Base-by-base conservation (phyloP, 2,797 vertebrate genomes). In the Nasua narica region DNA sequence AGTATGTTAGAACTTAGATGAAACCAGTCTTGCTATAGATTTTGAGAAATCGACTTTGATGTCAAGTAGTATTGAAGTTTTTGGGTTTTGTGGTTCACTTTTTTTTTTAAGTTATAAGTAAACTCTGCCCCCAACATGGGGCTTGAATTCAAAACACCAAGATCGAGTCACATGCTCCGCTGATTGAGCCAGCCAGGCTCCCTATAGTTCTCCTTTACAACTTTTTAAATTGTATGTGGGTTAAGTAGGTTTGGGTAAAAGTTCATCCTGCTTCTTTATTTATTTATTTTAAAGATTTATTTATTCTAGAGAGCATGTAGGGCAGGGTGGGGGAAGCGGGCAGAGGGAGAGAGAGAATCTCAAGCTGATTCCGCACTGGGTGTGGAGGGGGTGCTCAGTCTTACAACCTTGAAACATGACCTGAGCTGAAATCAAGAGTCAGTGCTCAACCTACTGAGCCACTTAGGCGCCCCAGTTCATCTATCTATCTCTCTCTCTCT, bases 181-280 rank as follows among this genome's bases (percentile, higher is more conserved):
- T 4, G 9, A 48, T 48, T 18, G 72, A 48, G 43, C 27, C 72
- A 76, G 43, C 27, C 43, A 48, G 27, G 43, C 27, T 18, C 43
- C 43, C 70, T 27, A 76, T 46, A 67, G 72, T 15, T 32, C 70
- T 29, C 6, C 23, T 60, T 93, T 52, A 88, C 43, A 82, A 27
- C 48, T 81, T 94, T 84, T 90, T 25, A 87, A 37, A 67, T 58
- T 27, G 13, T 94, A 21, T 43, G 16, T 88, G 48, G 10, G 43
- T 94, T 95, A 56, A 65, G 4, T 50, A 13, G 21, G 13, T 89
- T 67, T 83, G 70, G 52, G 52, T 52, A 78, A 86, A 79, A 78
- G 50, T 83, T 96, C 35, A 37, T 43, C 25, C 15, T 95, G 43
- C 54, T 89, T n/a, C 19, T 92, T 90, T 94, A 85, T 60, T 60